Evolutionary conservation across 1,140 invertebrate species (phyloP).

Genomic region (Bactericera cockerelli): DNA sequence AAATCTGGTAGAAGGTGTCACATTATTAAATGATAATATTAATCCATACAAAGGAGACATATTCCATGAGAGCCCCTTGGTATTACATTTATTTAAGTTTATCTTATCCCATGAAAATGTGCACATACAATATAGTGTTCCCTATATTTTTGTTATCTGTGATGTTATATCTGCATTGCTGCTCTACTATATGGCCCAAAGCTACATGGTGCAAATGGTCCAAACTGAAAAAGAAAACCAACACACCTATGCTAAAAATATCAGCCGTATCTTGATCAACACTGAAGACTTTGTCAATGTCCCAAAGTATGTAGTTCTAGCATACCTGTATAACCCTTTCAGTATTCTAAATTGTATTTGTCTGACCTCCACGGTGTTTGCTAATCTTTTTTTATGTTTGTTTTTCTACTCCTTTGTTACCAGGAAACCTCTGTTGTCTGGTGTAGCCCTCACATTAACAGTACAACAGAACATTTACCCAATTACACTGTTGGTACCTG

Average conservation of each 20-base stretch:
- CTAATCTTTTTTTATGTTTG: constrained; percentile 63
- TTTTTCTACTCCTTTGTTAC: constrained; percentile 51
- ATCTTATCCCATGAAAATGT: constrained; percentile 37
- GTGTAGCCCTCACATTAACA: constrained; percentile 52
- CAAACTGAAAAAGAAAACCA: constrained; percentile 23
- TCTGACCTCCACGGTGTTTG: constrained; percentile 76
- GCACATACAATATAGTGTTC: constrained; percentile 35
- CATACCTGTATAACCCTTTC: constrained; percentile 88
- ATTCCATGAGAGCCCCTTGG: constrained; percentile 78
- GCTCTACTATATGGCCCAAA: constrained; percentile 46
- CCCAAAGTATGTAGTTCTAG: constrained; percentile 51
- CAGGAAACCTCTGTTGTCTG: constrained; percentile 39
- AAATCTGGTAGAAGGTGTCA: constrained; percentile 74
- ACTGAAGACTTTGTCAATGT: constrained; percentile 35
- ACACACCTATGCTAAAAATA: constrained; percentile 36
- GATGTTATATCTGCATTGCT: constrained; percentile 59
- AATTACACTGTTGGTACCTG: constrained; percentile 62
- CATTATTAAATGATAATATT: constrained; percentile 56
- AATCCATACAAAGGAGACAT: constrained; percentile 83
- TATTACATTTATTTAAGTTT: constrained; percentile 48
- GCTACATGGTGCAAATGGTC: constrained; percentile 45
- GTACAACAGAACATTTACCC: constrained; percentile 79
- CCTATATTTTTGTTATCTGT: constrained; percentile 49
- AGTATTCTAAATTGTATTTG: constrained; percentile 79
- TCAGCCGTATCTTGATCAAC: constrained; percentile 39